Evolutionary conservation across 1,140 invertebrate species (phyloP), one percentile per base, ranked within the genome.

Genomic region (Cyphomyrmex costatus): DNA sequence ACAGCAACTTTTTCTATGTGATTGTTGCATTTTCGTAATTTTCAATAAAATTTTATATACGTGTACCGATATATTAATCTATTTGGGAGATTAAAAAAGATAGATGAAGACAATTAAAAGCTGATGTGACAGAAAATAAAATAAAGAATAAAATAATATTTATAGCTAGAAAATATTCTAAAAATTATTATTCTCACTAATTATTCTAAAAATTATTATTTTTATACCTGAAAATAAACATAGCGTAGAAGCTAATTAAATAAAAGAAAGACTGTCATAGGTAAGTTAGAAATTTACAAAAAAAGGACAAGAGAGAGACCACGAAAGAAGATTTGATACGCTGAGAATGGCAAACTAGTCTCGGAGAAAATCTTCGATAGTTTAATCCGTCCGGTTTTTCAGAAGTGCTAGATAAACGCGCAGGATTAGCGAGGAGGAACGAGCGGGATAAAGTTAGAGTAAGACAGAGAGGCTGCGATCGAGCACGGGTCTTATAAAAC

Each of bases 371-470:
- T 60, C 79, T 85, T 68, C 87, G 83, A 90, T 89, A 86, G 89
- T 91, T 90, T 90, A 91, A 91, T 91, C 87, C 79, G 36, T 63
- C 12, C 24, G 65, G 70, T 90, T 91, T 89, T 90, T 88, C 79
- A 68, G 63, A 78, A 74, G 61, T 77, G 49, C 58, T 42, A 73
- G 49, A 68, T 58, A 63, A 88, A 82, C 63, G 61, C 76, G 51
- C 73, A 36, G 33, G 74, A 88, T 79, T 89, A 79, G 46, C 70
- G 82, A 74, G 76, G 16, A 58, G 76, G 88, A 66, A 65, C 76
- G 27, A 46, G 77, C 24, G 10, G 65, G 86, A 68, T 58, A 77
- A 76, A 60, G 65, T 76, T 36, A 68, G 42, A 70, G 30, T 61
- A 82, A 60, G 77, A 82, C 58, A 51, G 19, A 61, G 73, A 79